A percentile compares a stretch with the other conserved stretches of the same genome.
Conservation (phyloP, 2,888 invertebrate genomes). For the Lordiphosa andalusiaca region DNA sequence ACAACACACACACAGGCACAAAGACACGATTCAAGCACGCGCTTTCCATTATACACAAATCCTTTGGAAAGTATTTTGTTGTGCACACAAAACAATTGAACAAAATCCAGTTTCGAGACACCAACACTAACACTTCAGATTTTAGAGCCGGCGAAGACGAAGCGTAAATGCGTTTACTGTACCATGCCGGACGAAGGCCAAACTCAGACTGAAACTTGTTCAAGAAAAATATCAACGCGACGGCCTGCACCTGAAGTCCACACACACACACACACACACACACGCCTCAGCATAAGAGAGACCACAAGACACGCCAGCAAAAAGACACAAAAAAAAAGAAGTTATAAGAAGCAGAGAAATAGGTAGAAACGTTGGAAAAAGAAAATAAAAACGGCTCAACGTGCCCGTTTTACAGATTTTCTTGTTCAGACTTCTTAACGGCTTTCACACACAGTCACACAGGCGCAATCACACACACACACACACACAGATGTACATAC, state of each 20-base stretch:
- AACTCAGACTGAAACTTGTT: conserved; percentile 80
- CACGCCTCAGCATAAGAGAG: conserved; percentile 12
- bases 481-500: conserved; percentile 36
- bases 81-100: conserved; percentile 50
- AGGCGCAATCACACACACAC: conserved; percentile 13
- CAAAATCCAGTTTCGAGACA: conserved; percentile 59
- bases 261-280: conserved; percentile 30
- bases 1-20: not conserved
- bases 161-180: conserved; percentile 72
- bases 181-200: conserved; percentile 80
- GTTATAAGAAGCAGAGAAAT: conserved; percentile 52
- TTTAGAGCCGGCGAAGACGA: conserved; percentile 9
- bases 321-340: conserved; percentile 49
- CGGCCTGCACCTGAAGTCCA: conserved; percentile 70
- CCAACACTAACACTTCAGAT: conserved; percentile 33
- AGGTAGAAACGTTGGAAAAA: conserved; percentile 63
- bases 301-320: conserved; percentile 65
- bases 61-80: conserved; percentile 31
- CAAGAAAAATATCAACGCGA: conserved; percentile 68
- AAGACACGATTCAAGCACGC: conserved; percentile 27
- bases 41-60: conserved; percentile 33
- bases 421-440: conserved; percentile 63
- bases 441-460: conserved; percentile 50
- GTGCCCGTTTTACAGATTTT: conserved; percentile 72
- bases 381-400: conserved; percentile 64